Conservation (phyloP, 2,888 invertebrate species). For the Andrena minutula region DNA sequence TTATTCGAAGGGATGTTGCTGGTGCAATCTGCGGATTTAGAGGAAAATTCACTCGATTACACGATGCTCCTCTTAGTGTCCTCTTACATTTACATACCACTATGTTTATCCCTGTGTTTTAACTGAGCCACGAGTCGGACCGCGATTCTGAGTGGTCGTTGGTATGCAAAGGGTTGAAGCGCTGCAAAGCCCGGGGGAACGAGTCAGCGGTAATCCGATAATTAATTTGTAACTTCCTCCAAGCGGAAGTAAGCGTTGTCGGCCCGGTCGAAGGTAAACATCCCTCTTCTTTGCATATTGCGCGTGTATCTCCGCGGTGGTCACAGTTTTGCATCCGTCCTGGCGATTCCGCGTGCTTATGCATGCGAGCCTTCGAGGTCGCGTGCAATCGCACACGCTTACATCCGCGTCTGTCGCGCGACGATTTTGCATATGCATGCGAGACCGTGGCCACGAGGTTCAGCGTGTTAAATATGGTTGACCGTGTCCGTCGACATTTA, state of each 20-base stretch:
- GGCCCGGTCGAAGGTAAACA: background rate
- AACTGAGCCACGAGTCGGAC: background rate
- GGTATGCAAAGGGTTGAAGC: background rate
- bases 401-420: slow-evolving; percentile 18
- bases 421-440: slow-evolving; percentile 52
- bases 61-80: no score
- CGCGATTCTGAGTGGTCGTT: background rate
- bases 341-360: slow-evolving; percentile 33
- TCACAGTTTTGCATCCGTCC: slow-evolving; percentile 5
- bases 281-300: slow-evolving; percentile 40
- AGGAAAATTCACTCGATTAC: no score
- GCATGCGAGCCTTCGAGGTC: slow-evolving; percentile 44
- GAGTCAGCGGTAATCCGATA: slow-evolving; percentile 6
- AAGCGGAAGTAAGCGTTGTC: slow-evolving; percentile 13
- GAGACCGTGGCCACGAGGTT: slow-evolving; percentile 6
- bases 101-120: background rate
- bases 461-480: slow-evolving; percentile 35
- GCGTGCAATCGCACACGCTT: slow-evolving; percentile 34
- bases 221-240: slow-evolving; percentile 36
- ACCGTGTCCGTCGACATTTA: slow-evolving; percentile 5
- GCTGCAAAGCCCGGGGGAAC: background rate
- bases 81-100: no score
- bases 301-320: slow-evolving; percentile 3
- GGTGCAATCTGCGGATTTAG: no score
- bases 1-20: no score